Evolutionary conservation across 2,888 invertebrate species (phyloP), one percentile per base, ranked within the genome.

Genomic region (Ectobius pallidus): DNA sequence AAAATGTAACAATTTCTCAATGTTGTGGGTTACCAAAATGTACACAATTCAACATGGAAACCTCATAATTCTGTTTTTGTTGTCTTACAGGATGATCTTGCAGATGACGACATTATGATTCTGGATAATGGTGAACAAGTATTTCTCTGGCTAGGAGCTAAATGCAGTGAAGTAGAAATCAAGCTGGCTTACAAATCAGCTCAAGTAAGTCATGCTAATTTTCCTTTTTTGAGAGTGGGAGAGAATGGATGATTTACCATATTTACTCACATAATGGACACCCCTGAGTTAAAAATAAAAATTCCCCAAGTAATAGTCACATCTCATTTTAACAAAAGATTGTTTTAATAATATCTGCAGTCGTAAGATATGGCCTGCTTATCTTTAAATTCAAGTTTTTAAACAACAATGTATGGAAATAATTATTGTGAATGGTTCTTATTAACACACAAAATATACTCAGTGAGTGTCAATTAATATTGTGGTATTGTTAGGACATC

Each of bases 61-160:
- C n/a, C n/a, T n/a, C n/a, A n/a, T n/a, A 7, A 7, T 34, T 7
- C 11, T 7, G 7, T 7, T 11, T 34, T 6, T 82, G 14, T 55
- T 58, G 14, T 46, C 78, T 85, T 85, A 67, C 83, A 97, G 93
- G 99, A 99, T 82, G 99, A 99, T 85, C 86, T 99, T 78, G 98
- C 98, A 1, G 99, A 99, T 84, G 99, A 99, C 82, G 99, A 99
- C 83, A 98, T 99, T 44, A 99, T 99, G 99, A 96, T 99, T 77
- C 86, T 99, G 78, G 99, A 99, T 84, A 99, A 97, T 81, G 99
- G 99, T 3, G 94, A 96, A 79, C 96, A 97, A 84, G 96, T 99
- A 71, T 99, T 97, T 85, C 87, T 99, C 70, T 99, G 99, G 99
- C 88, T 99, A 71, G 99, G 99, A 11, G 91, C 96, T 71, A 92